These are phyloP conservation scores for Cinara cedri DNA, from an alignment of 2,888 invertebrate species.

Conservation along the genomic window DNA sequence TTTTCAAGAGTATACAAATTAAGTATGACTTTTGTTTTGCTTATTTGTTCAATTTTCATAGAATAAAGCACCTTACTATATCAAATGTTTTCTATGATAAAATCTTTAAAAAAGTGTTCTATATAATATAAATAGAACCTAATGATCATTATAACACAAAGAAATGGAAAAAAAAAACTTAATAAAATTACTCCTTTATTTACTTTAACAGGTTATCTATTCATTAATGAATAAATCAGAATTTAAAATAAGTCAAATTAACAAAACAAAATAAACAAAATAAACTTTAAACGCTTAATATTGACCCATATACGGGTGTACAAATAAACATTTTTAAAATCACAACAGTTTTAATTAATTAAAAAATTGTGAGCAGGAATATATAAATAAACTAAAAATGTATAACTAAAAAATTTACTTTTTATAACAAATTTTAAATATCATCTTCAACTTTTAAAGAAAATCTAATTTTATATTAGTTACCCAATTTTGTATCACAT, in stretches of 20 bases:
- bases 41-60: too few relatives aligned
- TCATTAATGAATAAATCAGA: background rate
- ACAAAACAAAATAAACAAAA: slow-evolving; percentile 21
- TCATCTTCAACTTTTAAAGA: background rate
- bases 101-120: too few relatives aligned
- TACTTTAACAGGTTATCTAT: background rate
- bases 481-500: slow-evolving; percentile 16
- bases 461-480: background rate
- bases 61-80: too few relatives aligned
- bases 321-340: background rate
- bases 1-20: too few relatives aligned
- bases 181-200: background rate
- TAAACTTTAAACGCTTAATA: slow-evolving; percentile 1
- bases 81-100: too few relatives aligned
- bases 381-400: too few relatives aligned
- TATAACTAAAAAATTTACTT: background rate
- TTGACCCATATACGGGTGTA: background rate
- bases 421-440: background rate
- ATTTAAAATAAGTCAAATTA: background rate
- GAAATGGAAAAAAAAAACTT: too few relatives aligned
- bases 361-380: too few relatives aligned
- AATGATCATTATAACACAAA: too few relatives aligned
- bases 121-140: too few relatives aligned
- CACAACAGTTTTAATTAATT: background rate
- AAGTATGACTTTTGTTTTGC: too few relatives aligned